Conservation (phyloP, 2,888 invertebrate species). For the Drosophila stalkeri region DNA sequence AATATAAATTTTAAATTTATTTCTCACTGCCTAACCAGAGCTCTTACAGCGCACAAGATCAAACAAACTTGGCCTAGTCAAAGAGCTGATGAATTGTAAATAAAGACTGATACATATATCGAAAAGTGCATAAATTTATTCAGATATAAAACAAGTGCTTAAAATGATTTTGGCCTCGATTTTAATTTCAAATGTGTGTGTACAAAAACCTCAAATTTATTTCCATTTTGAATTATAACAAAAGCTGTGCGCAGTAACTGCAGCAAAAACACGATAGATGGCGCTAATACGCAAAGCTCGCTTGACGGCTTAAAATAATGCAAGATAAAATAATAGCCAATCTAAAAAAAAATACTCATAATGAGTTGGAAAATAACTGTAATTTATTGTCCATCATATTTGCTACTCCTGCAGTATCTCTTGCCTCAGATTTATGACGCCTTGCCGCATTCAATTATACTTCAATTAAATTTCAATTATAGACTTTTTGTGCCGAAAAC, state of each 20-base stretch:
- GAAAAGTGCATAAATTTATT: constrained; percentile 1
- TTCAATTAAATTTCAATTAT: constrained; percentile 72
- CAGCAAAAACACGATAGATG: constrained; percentile 25
- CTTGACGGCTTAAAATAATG: constrained; percentile 9
- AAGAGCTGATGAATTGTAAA: background rate
- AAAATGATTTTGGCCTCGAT: background rate
- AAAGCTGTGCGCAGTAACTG: constrained; percentile 16
- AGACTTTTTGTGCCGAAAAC: constrained; percentile 40
- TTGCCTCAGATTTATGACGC: constrained; percentile 1
- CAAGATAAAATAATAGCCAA: background rate
- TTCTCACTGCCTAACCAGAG: background rate
- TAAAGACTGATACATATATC: constrained; percentile 1
- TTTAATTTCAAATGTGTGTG: background rate
- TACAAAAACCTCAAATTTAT: background rate
- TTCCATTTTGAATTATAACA: constrained; percentile 1
- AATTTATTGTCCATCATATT: background rate
- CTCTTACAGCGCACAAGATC: constrained; percentile 7
- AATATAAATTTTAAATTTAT: background rate
- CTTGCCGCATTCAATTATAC: constrained; percentile 60
- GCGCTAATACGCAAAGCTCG: constrained; percentile 35
- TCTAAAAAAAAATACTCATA: background rate
- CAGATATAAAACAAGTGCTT: constrained; percentile 2
- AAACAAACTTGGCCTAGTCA: constrained; percentile 3
- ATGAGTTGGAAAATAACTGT: background rate
- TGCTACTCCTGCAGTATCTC: background rate